Percentiles rank a stretch among this genome's conserved stretches.
Conservation (phyloP, 2,797 vertebrate species). For the Columba guinea region DNA sequence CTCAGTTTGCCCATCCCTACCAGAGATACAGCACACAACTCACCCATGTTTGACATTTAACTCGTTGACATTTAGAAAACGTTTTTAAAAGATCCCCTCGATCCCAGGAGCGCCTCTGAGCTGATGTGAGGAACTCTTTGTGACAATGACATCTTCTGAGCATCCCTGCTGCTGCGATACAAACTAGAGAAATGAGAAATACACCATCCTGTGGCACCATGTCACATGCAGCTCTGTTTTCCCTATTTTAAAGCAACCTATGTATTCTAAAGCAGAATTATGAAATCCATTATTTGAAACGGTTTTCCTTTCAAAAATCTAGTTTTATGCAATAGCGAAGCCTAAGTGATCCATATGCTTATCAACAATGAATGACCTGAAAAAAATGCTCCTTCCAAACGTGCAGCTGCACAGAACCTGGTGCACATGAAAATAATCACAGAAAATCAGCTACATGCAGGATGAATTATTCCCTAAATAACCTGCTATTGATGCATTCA, state of each 20-base stretch:
- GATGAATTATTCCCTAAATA: not conserved
- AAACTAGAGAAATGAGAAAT: not conserved
- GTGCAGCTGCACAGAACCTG: not conserved
- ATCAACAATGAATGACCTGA: not conserved
- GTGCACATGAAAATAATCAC: not conserved
- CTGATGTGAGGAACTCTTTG: not conserved
- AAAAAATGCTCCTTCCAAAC: not conserved
- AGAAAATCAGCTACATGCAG: not conserved
- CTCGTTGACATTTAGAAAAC: not conserved
- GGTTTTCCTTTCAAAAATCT: not conserved
- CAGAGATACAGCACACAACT: not conserved
- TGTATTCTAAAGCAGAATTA: not conserved
- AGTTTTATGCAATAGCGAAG: not conserved
- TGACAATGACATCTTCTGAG: not conserved
- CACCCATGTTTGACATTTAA: not conserved
- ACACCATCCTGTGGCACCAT: not conserved
- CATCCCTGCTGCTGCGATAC: not conserved
- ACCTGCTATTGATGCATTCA: not conserved
- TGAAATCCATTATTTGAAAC: not conserved
- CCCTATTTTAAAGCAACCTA: not conserved
- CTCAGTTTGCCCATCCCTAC: not conserved
- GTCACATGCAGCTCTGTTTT: not conserved
- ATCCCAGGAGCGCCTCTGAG: not conserved
- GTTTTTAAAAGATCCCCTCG: not conserved
- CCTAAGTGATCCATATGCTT: not conserved